Evolutionary conservation across 2,113 vertebrate genomes (phyloP).

Genomic region (Solea solea): DNA sequence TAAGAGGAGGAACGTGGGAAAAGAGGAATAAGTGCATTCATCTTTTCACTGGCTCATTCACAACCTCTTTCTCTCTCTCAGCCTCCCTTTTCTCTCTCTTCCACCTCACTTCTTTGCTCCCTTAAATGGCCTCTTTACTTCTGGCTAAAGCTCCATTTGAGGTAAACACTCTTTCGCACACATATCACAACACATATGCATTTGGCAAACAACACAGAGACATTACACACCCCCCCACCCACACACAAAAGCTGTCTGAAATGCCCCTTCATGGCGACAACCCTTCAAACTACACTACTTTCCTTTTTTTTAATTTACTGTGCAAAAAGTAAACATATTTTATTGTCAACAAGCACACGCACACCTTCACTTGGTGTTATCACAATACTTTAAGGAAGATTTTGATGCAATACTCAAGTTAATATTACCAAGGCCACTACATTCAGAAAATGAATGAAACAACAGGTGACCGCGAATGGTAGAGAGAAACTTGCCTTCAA

Average conservation of each 20-base stretch:
- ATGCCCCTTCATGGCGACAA: slow-evolving; percentile 7
- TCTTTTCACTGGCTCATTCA: slow-evolving; percentile 74
- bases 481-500: too few relatives aligned
- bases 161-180: slow-evolving; percentile 56
- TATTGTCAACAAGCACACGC: slow-evolving; percentile 1
- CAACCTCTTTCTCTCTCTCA: slow-evolving; percentile 58
- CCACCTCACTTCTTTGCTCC: slow-evolving; percentile 74
- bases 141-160: slow-evolving; percentile 67
- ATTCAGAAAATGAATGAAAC: too few relatives aligned
- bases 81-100: slow-evolving; percentile 58
- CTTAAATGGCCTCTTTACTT: slow-evolving; percentile 80
- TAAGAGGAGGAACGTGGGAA: slow-evolving; percentile 82
- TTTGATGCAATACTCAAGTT: too few relatives aligned
- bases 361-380: too few relatives aligned
- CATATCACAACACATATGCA: slow-evolving; percentile 63
- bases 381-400: too few relatives aligned
- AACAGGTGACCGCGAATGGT: too few relatives aligned
- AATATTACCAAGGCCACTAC: too few relatives aligned
- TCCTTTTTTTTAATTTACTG: slow-evolving; percentile 11
- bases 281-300: slow-evolving; percentile 21
- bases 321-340: slow-evolving; percentile 26
- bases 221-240: slow-evolving; percentile 22
- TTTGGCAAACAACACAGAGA: slow-evolving; percentile 57
- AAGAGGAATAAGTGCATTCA: slow-evolving; percentile 83
- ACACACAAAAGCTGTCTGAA: slow-evolving; percentile 17